Evolutionary conservation across 2,113 vertebrate species (phyloP), one percentile per base, ranked within the genome.

Genomic region (Chunga burmeisteri): DNA sequence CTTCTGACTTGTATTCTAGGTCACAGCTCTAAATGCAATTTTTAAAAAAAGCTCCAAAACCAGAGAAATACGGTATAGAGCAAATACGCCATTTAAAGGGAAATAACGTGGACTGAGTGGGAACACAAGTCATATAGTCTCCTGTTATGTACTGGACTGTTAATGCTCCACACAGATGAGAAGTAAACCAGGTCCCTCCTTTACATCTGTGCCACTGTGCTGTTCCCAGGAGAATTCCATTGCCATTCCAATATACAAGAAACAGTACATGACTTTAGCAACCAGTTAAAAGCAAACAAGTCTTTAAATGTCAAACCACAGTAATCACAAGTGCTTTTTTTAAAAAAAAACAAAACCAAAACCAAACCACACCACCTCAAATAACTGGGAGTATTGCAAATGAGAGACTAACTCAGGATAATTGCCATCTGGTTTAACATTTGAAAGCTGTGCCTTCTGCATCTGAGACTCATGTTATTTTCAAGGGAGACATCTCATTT

Each of bases 341-440:
- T 16, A 26, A 30, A 55, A 49, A 49, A 32, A 30, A 52, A 49
- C 8, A 16, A 30, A 32, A 25, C 13, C 46, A 50, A 50, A 50
- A 23, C 23, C 23, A 22, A 49, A 49, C 34, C 16, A 38, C 38
- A 38, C 38, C 38, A 38, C 38, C 17, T 46, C 8, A 78, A 78
- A 90, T 38, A 72, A n/a, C 30, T 15, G 18, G 17, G 27, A 73
- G 34, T 21, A 79, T 42, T 40, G 66, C 86, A 89, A 87, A 91
- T 49, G 66, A 96, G 68, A 53, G 63, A 58, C 44, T 84, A 75
- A 94, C 70, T 92, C 61, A 52, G 40, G 81, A 25, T 75, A 96
- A 96, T 26, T 91, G 80, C 95, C 75, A 86, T 79, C 88, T 87
- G 93, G n/a, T 94, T 84, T 81, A 72, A 61, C 72, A 38, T 89